Conservation (phyloP, 2,113 vertebrate species). For the Hippocampus abdominalis region DNA sequence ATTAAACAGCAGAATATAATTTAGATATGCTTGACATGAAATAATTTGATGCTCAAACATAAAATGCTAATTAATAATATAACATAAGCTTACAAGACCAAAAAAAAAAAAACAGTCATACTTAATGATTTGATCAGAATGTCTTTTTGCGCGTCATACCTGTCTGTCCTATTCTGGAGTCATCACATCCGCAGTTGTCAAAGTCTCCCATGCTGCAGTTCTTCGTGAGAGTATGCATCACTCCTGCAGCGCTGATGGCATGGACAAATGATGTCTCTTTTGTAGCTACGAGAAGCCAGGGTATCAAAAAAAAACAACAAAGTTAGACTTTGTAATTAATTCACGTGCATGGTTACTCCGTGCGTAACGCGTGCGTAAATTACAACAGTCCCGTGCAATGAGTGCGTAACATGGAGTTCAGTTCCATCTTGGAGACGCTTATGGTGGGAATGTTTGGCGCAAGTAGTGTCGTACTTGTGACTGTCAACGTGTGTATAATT, state of each 20-base stretch:
- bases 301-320: neutral
- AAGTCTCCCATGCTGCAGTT: conserved; percentile 97
- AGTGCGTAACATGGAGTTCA: neutral
- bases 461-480: neutral
- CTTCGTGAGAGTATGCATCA: conserved; percentile 92
- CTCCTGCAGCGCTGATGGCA: conserved; percentile 91
- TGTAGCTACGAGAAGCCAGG: conserved; percentile 73
- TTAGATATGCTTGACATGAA: too few relatives aligned
- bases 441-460: neutral
- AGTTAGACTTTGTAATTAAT: neutral
- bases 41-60: too few relatives aligned
- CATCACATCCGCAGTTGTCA: conserved; percentile 92
- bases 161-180: conserved; percentile 83
- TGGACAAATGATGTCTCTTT: conserved; percentile 91
- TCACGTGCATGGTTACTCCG: neutral
- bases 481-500: neutral
- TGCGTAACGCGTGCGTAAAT: conserved; percentile 25
- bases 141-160: conserved; percentile 64
- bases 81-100: too few relatives aligned
- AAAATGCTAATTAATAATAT: too few relatives aligned
- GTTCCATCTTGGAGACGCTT: neutral
- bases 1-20: too few relatives aligned
- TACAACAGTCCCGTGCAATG: neutral
- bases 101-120: too few relatives aligned
- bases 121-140: too few relatives aligned